Base-by-base conservation (phyloP, 2,797 vertebrate species). In the Sarcophilus harrisii region DNA sequence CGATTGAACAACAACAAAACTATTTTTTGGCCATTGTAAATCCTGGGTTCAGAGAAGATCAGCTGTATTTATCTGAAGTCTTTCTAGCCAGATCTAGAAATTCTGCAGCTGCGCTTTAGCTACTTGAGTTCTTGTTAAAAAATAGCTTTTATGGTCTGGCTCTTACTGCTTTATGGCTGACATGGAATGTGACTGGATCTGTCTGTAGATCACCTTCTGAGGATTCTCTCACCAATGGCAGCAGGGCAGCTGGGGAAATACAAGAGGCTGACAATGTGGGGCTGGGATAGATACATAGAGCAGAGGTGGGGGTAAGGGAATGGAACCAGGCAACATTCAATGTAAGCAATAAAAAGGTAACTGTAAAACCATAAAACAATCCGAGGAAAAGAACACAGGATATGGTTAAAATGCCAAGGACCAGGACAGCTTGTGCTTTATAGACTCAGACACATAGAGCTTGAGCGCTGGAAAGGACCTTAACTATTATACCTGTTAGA, bases 351-450 rank as follows among this genome's bases (percentile, higher is more conserved):
- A 96, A 97, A 96, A 92, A 8, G 0, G 54, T 24, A 87, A 58
- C 62, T 91, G 66, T 28, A 11, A 57, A 93, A 93, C 93, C 92
- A 94, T 97, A 98, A 98, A 97, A 49, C 14, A 95, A 92, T 96
- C 95, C 57, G 38, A 81, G 38, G 12, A 0, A 27, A 94, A 91
- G 62, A 92, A 93, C 93, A 96, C 73, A 54, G 81, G 60, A 81
- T 91, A 29, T 8, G 16, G 92, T 92, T 49, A 0, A 52, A 81
- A 28, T 59, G 12, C 66, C 57, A 49, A 94, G 58, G 87, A 6
- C 38, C 73, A 62, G 54, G 90, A 87, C 73, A 87, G 24, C 13
- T 87, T 87, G 38, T 87, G 24, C 21, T 87, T 87, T 87, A 49
- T 27, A 87, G 24, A 49, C 2, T 87, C 73, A 87, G 38, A 4